These are phyloP conservation scores for Jacana jacana DNA, from an alignment of 2,113 vertebrate species.

Conservation along the genomic window DNA sequence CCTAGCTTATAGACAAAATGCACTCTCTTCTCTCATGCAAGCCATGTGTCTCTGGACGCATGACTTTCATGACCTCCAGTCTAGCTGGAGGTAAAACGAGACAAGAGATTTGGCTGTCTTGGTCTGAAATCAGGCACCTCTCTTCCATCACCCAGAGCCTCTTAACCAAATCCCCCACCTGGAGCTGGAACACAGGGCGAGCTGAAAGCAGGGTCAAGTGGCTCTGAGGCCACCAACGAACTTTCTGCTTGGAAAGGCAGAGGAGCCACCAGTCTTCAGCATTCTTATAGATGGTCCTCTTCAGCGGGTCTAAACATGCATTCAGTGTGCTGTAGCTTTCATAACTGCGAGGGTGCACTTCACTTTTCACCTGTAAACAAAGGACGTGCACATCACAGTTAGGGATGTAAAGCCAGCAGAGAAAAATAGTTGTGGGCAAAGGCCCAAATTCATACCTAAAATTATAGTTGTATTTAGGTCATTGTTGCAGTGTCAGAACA, in stretches of 20 bases:
- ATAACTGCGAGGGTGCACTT: not conserved
- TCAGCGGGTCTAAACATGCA: accelerated
- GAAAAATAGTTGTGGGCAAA: not conserved
- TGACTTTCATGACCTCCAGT: no score
- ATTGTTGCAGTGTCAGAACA: not conserved
- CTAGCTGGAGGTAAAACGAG: no score
- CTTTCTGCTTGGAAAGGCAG: not conserved
- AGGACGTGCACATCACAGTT: no score
- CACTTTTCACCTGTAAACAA: not conserved
- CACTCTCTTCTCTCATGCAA: accelerated
- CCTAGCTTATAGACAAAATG: accelerated
- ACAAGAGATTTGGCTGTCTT: not conserved
- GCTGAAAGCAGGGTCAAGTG: accelerated
- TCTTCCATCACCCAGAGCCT: not conserved
- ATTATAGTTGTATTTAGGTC: not conserved
- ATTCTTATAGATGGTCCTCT: no score
- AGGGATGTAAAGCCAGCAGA: no score
- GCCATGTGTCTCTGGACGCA: not conserved
- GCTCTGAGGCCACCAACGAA: accelerated
- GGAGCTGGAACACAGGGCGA: accelerated
- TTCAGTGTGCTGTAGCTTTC: not conserved
- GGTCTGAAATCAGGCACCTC: not conserved
- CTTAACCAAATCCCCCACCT: no score
- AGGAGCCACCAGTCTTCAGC: no score
- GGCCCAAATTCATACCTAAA: not conserved